Evolutionary conservation across 2,888 invertebrate species (phyloP).

Genomic region (Cactoblastis cactorum): DNA sequence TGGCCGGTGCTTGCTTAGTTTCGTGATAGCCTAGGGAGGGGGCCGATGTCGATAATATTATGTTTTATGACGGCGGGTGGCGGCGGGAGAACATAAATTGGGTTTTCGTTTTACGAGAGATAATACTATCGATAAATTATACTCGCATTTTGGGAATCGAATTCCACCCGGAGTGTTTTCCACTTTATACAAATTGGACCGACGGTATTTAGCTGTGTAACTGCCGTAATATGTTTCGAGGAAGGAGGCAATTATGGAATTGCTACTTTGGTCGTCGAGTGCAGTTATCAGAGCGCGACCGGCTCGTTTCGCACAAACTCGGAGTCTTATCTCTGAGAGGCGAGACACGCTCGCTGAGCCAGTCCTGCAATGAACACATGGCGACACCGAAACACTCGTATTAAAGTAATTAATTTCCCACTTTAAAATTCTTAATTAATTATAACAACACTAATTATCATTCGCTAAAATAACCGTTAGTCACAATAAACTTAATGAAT

Average conservation of each 20-base stretch:
- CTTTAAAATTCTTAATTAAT: constrained; percentile 19
- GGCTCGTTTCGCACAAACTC: constrained; percentile 36
- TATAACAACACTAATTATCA: constrained; percentile 4
- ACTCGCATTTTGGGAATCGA: constrained; percentile 58
- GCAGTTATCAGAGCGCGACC: constrained; percentile 58
- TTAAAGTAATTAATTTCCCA: constrained; percentile 11
- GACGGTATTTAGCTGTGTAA: constrained; percentile 32
- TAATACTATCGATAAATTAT: constrained; percentile 67
- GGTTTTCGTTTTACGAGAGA: constrained; percentile 73
- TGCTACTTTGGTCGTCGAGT: constrained; percentile 41
- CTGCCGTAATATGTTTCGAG: constrained; percentile 37
- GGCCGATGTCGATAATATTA: constrained; percentile 74
- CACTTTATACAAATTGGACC: constrained; percentile 30
- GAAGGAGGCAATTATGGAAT: constrained; percentile 49
- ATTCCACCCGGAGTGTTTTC: constrained; percentile 40
- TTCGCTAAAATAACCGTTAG: constrained; percentile 1
- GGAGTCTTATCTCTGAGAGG: constrained; percentile 37
- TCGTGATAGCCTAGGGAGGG: constrained; percentile 77
- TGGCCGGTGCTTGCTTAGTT: constrained; percentile 74
- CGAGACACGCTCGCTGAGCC: constrained; percentile 39
- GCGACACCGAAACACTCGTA: not conserved
- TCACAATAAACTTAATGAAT: constrained; percentile 4
- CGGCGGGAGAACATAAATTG: constrained; percentile 64
- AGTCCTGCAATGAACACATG: constrained; percentile 23
- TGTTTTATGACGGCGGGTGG: constrained; percentile 71